A percentile compares a stretch with the other conserved stretches of the same genome.
Conservation (phyloP, 2,113 vertebrate genomes). For the Ginglymostoma cirratum region DNA sequence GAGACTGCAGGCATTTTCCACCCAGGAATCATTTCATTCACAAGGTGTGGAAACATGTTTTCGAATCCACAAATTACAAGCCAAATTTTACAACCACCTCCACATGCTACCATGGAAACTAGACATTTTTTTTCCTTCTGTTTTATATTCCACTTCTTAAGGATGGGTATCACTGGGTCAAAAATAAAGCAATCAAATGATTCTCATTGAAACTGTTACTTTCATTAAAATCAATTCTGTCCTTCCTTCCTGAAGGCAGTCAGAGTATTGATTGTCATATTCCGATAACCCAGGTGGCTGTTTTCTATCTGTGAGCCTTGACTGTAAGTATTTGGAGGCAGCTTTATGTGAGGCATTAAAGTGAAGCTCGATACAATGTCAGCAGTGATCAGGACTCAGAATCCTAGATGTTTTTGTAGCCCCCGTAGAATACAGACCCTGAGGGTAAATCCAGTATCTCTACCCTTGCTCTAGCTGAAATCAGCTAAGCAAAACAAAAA, state of each 20-base stretch:
- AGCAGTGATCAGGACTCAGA: background rate
- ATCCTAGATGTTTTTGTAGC: background rate
- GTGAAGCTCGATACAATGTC: background rate
- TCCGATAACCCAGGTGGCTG: background rate
- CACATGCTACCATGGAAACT: background rate
- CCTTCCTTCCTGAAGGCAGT: background rate
- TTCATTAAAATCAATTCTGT: background rate
- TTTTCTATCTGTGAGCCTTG: background rate
- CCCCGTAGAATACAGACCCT: background rate
- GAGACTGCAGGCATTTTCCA: background rate
- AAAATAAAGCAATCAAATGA: background rate
- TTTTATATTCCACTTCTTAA: background rate
- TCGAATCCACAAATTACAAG: background rate
- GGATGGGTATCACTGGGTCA: background rate
- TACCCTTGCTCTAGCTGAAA: background rate
- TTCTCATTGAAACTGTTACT: background rate
- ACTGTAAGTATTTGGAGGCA: background rate
- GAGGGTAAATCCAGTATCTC: background rate
- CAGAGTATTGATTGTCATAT: background rate
- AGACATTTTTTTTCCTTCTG: background rate
- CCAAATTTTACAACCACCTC: background rate
- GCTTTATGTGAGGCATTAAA: background rate
- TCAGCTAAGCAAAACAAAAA: background rate
- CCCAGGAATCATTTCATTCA: background rate
- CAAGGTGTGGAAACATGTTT: background rate